Evolutionary conservation across 1,140 invertebrate species (phyloP), one percentile per base, ranked within the genome.

Genomic region (Zaprionus vittiger): DNA sequence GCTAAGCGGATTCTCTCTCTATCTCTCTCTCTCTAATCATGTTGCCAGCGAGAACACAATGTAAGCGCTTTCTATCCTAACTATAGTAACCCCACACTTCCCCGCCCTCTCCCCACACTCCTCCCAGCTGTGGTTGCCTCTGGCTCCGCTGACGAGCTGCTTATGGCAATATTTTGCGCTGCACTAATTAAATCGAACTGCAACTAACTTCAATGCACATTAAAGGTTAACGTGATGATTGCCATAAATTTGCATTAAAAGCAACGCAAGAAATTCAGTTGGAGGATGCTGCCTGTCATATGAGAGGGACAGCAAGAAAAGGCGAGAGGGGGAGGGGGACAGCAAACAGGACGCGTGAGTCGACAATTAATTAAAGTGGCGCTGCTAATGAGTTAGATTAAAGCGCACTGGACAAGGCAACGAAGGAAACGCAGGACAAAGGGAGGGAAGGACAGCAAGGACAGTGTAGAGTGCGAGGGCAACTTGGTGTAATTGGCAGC

Each of bases 351-450:
- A 44, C 22, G 55, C 44, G 34, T 37, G 22, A 61, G 20, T 44
- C 68, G 72, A 73, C 83, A 83, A 83, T 86, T 87, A 86, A 86
- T 86, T 86, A 86, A 87, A 87, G 83, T 83, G 83, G 80, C 83
- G 73, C 66, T 75, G 83, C 83, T 86, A 86, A 86, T 86, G 83
- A 86, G 83, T 87, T 80, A 80, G 83, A 87, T 86, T 86, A 86
- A 82, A 87, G 79, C 69, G 66, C 41, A 56, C 67, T 61, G 71
- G 55, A 37, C 44, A 61, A 5, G 38, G 41, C 15, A 41, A 4
- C 49, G 24, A 22, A 54, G 28, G 44, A 20, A 38, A 41, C 15
- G 14, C 47, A 66, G 70, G 54, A 63, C 41, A 61, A 4, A 61
- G 61, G 2, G 28, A 38, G 28, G 31, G 38, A 37, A 64, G 31